Conservation (phyloP, 2,888 invertebrate genomes). For the Saturnia pavonia region DNA sequence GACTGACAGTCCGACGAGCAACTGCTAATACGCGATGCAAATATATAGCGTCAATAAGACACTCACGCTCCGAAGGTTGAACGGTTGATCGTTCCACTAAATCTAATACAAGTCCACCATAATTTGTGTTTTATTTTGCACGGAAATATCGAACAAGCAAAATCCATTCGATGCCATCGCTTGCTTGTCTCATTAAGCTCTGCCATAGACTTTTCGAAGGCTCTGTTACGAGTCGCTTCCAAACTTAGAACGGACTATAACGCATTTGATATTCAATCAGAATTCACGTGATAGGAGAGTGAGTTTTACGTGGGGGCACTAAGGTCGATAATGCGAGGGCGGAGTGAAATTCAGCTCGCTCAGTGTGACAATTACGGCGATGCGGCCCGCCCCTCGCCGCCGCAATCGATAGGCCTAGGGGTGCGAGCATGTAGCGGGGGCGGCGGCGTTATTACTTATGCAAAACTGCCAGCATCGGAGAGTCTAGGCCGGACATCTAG, state of each 20-base stretch:
- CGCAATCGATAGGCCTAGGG: constrained; percentile 87
- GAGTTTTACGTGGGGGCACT: constrained; percentile 64
- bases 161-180: constrained; percentile 77
- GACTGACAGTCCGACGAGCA: constrained; percentile 17
- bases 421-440: constrained; percentile 79
- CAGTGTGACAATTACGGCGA: constrained; percentile 81
- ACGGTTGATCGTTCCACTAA: constrained; percentile 43
- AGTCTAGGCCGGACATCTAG: constrained; percentile 25
- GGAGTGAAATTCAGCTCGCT: constrained; percentile 69
- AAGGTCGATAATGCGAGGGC: constrained; percentile 71
- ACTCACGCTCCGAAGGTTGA: constrained; percentile 38
- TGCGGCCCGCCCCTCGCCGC: constrained; percentile 82
- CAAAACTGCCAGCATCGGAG: constrained; percentile 74
- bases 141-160: constrained; percentile 75
- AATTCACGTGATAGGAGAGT: constrained; percentile 50
- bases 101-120: constrained; percentile 53
- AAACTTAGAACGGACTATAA: constrained; percentile 78
- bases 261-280: constrained; percentile 75
- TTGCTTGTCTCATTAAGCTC: constrained; percentile 81
- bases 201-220: constrained; percentile 81
- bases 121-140: constrained; percentile 59
- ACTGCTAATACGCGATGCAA: constrained; percentile 48
- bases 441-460: constrained; percentile 74
- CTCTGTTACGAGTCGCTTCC: constrained; percentile 79
- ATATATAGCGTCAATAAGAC: constrained; percentile 41